phyloP scores from a whole-genome alignment of 1,140 invertebrate species.

The Ips nitidus region DNA sequence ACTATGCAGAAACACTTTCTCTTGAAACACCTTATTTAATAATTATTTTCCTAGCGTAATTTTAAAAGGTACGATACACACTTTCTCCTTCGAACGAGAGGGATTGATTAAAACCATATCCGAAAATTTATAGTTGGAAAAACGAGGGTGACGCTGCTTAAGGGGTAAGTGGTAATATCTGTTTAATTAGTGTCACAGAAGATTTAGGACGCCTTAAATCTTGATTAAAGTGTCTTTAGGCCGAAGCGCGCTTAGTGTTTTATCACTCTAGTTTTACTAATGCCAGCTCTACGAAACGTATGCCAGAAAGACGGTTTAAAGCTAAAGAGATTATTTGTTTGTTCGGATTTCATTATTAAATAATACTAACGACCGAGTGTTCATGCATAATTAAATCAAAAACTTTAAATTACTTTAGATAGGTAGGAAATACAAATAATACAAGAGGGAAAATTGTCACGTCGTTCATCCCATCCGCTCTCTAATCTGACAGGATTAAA shows the following conservation, averaged over 20 bases:
- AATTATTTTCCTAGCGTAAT: too few species aligned
- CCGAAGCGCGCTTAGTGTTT: constrained; percentile 16
- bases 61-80: too few species aligned
- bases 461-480: background rate
- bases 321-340: background rate
- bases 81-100: too few species aligned
- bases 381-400: too few species aligned
- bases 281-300: background rate
- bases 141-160: constrained; percentile 18
- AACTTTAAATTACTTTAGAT: too few species aligned
- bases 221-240: constrained; percentile 26
- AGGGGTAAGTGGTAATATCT: constrained; percentile 30
- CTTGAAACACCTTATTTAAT: too few species aligned
- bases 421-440: too few species aligned
- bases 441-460: background rate
- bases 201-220: constrained; percentile 25
- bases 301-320: background rate
- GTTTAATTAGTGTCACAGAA: constrained; percentile 27
- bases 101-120: constrained; percentile 16
- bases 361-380: too few species aligned
- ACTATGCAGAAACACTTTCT: too few species aligned
- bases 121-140: constrained; percentile 18
- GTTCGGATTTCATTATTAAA: too few species aligned
- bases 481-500: constrained; percentile 4
- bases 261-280: constrained; percentile 15